phyloP scores from a whole-genome alignment of 2,888 invertebrate genomes.

The Drosophila testacea region DNA sequence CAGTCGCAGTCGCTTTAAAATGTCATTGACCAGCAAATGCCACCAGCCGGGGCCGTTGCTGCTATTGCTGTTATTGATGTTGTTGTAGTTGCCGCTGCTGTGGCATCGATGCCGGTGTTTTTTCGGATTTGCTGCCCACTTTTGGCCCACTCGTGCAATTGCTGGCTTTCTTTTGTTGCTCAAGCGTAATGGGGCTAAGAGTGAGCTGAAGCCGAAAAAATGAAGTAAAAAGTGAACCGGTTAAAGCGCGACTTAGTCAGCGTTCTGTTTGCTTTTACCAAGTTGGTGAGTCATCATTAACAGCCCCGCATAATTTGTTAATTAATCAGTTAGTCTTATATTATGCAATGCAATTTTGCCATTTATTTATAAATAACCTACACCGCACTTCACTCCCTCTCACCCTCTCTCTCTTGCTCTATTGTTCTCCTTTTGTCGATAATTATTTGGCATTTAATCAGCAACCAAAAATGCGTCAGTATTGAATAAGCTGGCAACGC shows the following conservation, averaged over 20 bases:
- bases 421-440: constrained; percentile 16
- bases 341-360: constrained; percentile 54
- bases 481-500: constrained; percentile 43
- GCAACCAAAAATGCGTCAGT: constrained; percentile 46
- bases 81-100: constrained; percentile 8
- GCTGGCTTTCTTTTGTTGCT: constrained; percentile 77
- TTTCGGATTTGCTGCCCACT: constrained; percentile 68
- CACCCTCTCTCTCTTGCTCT: background rate
- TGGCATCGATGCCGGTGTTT: constrained; percentile 53
- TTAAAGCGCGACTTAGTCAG: constrained; percentile 61
- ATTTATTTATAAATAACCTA: constrained; percentile 47
- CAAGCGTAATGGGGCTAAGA: constrained; percentile 81
- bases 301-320: constrained; percentile 33
- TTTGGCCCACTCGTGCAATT: constrained; percentile 76
- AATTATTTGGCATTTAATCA: constrained; percentile 58
- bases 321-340: constrained; percentile 48
- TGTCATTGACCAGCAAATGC: constrained; percentile 82
- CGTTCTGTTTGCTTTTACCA: constrained; percentile 18
- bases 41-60: constrained; percentile 59
- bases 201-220: constrained; percentile 75
- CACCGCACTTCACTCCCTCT: constrained; percentile 6
- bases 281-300: constrained; percentile 54
- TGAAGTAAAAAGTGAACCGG: constrained; percentile 54
- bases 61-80: constrained; percentile 3
- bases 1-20: constrained; percentile 62